phyloP scores from a whole-genome alignment of 2,888 invertebrate genomes.

The Toxonevra muliebris region DNA sequence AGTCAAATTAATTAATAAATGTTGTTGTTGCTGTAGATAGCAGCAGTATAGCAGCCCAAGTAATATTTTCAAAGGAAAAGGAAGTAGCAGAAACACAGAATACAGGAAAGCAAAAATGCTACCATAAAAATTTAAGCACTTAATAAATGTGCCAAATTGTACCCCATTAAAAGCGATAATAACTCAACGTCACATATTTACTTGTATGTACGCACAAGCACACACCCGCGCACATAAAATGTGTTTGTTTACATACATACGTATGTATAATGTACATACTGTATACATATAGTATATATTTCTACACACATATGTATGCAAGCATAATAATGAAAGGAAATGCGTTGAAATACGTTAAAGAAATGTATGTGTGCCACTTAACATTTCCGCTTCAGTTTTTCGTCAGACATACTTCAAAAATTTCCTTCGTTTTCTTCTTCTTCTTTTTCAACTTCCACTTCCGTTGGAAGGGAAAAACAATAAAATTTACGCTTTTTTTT shows the following conservation, averaged over 20 bases:
- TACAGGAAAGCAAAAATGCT: background rate
- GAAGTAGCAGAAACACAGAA: background rate
- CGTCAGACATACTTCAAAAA: slow-evolving; percentile 15
- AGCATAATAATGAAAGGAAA: slow-evolving; percentile 15
- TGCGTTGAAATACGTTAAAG: background rate
- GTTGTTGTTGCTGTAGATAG: background rate
- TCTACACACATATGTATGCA: slow-evolving; percentile 10
- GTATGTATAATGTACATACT: background rate
- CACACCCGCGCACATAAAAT: background rate
- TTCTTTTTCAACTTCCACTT: background rate
- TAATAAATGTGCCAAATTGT: slow-evolving; percentile 31
- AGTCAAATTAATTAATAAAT: slow-evolving; percentile 31
- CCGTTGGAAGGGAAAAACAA: background rate
- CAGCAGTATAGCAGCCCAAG: background rate
- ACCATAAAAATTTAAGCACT: slow-evolving; percentile 29
- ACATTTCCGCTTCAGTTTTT: slow-evolving; percentile 13
- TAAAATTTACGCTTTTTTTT: slow-evolving; percentile 15
- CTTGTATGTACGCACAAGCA: background rate
- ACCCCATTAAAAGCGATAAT: slow-evolving; percentile 27
- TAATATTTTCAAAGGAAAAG: slow-evolving; percentile 15
- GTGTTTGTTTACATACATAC: background rate
- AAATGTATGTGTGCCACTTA: slow-evolving; percentile 19
- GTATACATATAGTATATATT: background rate
- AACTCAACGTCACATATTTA: slow-evolving; percentile 9
- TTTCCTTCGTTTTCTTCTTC: background rate